Evolutionary conservation across 2,888 invertebrate genomes (phyloP).

Genomic region (Cheilosia soror): DNA sequence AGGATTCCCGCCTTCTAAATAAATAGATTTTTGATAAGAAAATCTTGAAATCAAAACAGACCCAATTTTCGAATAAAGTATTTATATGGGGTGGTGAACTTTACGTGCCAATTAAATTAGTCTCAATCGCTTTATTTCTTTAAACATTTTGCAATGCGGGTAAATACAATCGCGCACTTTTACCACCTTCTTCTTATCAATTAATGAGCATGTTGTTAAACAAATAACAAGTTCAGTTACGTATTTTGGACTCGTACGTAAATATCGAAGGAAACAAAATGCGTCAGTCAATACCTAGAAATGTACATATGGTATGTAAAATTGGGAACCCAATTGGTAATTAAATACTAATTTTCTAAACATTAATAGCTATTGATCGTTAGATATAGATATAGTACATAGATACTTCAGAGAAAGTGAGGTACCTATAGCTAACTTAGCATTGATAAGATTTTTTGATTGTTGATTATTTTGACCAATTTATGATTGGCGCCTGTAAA

Average conservation of each 20-base stretch:
- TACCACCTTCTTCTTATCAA: no score
- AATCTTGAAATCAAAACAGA: no score
- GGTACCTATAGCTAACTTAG: not conserved
- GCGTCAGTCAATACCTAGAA: not conserved
- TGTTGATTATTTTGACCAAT: not conserved
- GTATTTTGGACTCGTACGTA: not conserved
- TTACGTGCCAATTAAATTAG: no score
- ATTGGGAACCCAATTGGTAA: not conserved
- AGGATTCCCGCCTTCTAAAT: no score
- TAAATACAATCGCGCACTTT: no score
- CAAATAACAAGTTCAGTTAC: no score
- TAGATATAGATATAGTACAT: not conserved
- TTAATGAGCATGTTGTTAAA: no score
- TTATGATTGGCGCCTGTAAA: conserved; percentile 9
- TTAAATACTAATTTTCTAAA: not conserved
- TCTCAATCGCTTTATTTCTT: no score
- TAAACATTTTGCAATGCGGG: no score
- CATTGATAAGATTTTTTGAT: conserved; percentile 1
- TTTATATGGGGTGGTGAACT: no score
- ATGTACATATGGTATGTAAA: not conserved
- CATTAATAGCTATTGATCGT: not conserved
- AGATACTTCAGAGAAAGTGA: not conserved
- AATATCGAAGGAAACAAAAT: not conserved
- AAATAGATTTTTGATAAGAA: no score
- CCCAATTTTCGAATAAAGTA: no score